Conservation (phyloP, 92 coral and sea anemone genomes). For the Phymanthus crucifer region DNA sequence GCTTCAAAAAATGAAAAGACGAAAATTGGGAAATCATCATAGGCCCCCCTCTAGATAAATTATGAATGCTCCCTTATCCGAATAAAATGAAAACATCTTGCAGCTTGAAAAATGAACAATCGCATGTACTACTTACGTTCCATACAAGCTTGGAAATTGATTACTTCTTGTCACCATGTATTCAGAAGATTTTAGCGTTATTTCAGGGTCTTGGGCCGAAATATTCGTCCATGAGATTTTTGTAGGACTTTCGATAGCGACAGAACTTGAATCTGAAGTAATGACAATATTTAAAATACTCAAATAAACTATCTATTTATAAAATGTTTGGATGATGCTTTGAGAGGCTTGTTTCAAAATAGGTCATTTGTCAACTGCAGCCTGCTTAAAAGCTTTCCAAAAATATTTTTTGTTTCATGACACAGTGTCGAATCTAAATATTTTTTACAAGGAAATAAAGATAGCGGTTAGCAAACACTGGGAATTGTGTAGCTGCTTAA, state of each 20-base stretch:
- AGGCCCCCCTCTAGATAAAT: too few species aligned
- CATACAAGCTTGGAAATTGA: constrained; percentile 6
- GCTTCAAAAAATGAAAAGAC: too few species aligned
- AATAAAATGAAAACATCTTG: too few species aligned
- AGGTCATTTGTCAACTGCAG: too few species aligned
- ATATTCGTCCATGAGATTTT: constrained; percentile 15
- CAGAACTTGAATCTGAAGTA: constrained; percentile 1
- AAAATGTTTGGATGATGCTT: background rate
- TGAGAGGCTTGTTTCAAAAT: too few species aligned
- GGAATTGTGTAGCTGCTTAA: background rate
- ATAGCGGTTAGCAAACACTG: background rate
- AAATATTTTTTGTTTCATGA: too few species aligned
- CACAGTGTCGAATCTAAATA: too few species aligned
- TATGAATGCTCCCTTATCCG: too few species aligned
- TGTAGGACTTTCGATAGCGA: constrained; percentile 8
- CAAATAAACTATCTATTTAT: background rate
- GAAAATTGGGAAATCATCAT: too few species aligned
- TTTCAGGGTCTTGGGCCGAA: constrained; percentile 9
- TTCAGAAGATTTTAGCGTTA: background rate
- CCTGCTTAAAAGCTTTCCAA: too few species aligned
- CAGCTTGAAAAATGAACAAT: background rate
- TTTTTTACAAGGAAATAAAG: background rate
- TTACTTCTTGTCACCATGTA: background rate
- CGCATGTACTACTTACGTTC: constrained; percentile 15
- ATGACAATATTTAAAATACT: background rate